Evolutionary conservation across 53 echinoderm and acorn worm genomes (phyloP), one percentile per base, ranked within the genome.

Genomic region (Apostichopus leukothele): DNA sequence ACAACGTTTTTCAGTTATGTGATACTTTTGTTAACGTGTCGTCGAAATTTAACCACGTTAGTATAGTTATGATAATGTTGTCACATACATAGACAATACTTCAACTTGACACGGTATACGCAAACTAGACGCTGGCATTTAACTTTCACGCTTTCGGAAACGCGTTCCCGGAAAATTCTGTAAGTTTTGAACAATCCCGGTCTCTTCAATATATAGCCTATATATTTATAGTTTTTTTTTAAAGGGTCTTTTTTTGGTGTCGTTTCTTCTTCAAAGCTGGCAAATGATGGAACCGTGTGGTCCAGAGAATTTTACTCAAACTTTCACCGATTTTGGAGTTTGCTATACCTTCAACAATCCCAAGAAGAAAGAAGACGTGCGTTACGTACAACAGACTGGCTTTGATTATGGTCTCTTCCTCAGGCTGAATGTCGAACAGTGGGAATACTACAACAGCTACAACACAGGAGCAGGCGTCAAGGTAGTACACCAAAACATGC

Each of bases 281-380:
- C 87, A 88, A 76, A 88, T 84, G 14, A 88, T 83, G 25, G 88
- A 86, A 23, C 81, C 75, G 22, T 95, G 95, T 77, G 79, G 87
- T 14, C 75, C 85, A 19, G 75, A 88, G 1, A 93, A 93, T 63
- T 95, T 95, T 73, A 95, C 93, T 11, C 91, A 91, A 73, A 76
- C 84, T 7, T 60, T 93, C 51, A 93, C 95, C 5, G 93, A 93
- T 73, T 95, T 93, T 51, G 93, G 93, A 5, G 91, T 93, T 9
- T 95, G 95, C 50, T 95, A 95, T 73, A 93, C 95, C 19, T 93
- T 95, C 79, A 95, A 95, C 67, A 77, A 95, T 67, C 91, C 90
- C 0, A 9, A 22, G 12, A 61, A 86, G 25, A 12, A 26, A 25
- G 19, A 50, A 7, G 75, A 83, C 1, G 76, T 87, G 22, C 79